Percentiles rank a stretch among this genome's conserved stretches.
These are phyloP conservation scores for Strigamia crassipes DNA, from an alignment of 2,888 invertebrate species.

Conservation along the genomic window DNA sequence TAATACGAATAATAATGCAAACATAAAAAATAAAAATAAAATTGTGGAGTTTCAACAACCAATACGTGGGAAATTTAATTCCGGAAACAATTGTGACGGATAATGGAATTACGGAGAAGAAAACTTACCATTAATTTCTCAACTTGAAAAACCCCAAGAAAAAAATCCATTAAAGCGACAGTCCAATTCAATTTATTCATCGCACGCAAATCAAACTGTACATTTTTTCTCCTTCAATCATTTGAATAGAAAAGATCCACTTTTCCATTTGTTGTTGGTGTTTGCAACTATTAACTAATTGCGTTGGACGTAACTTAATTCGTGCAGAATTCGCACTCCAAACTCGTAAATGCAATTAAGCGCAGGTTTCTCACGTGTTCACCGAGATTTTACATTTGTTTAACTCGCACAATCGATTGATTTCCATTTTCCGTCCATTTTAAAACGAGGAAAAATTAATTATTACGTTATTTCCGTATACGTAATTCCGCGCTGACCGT, in stretches of 20 bases:
- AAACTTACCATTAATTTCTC: background rate
- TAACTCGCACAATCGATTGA: no score
- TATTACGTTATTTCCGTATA: no score
- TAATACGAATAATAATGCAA: background rate
- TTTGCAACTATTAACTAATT: slow-evolving; percentile 31
- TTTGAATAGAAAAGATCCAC: background rate
- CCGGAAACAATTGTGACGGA: background rate
- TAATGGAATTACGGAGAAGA: background rate
- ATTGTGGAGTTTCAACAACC: background rate
- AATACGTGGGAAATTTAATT: background rate
- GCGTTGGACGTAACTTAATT: slow-evolving; percentile 15
- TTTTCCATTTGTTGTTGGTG: background rate
- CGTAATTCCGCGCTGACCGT: background rate
- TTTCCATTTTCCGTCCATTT: no score
- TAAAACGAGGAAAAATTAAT: no score
- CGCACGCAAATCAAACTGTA: background rate
- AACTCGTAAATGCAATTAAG: background rate
- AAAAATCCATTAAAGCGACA: background rate
- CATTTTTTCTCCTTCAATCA: background rate
- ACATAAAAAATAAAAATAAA: background rate
- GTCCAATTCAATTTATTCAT: slow-evolving; percentile 23
- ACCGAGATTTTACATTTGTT: background rate
- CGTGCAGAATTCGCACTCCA: background rate
- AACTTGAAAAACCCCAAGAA: background rate
- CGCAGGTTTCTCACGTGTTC: background rate